phyloP scores from a whole-genome alignment of 2,888 invertebrate species.

The Neoitamus cyanurus region DNA sequence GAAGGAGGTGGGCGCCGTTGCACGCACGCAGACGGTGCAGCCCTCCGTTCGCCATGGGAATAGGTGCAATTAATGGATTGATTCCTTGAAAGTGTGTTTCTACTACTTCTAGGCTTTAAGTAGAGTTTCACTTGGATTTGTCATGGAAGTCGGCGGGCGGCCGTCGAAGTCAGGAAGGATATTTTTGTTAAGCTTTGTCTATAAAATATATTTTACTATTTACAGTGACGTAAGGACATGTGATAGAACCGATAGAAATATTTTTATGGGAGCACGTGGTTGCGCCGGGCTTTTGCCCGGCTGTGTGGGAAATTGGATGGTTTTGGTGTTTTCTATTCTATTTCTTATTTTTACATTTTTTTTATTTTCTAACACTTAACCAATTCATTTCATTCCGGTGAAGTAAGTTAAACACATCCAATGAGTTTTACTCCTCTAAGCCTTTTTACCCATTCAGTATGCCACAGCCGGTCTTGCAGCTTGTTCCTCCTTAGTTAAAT shows the following conservation, averaged over 20 bases:
- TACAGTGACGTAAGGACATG: conserved; percentile 36
- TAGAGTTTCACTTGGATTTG: conserved; percentile 29
- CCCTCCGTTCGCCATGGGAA: neutral
- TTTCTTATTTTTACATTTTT: neutral
- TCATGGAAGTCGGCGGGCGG: neutral
- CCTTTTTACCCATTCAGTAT: neutral
- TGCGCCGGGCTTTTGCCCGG: neutral
- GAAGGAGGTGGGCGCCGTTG: neutral
- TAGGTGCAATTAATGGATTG: conserved; percentile 37
- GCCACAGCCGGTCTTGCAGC: neutral
- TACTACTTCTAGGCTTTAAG: conserved; percentile 35
- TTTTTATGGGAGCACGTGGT: conserved; percentile 12
- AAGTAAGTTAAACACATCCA: neutral
- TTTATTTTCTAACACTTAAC: neutral
- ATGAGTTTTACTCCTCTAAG: neutral
- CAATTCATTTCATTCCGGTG: neutral
- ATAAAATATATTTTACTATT: conserved; percentile 43
- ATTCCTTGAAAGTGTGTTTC: conserved; percentile 15
- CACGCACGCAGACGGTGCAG: neutral
- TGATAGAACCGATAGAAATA: conserved; percentile 38
- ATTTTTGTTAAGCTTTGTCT: conserved; percentile 34
- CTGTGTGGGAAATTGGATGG: neutral
- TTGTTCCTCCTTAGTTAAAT: conserved; percentile 16
- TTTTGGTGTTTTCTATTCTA: neutral
- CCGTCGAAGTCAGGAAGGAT: neutral